These are phyloP conservation scores for Philopotamus ludificatus DNA, from an alignment of 1,140 invertebrate species.

Conservation along the genomic window DNA sequence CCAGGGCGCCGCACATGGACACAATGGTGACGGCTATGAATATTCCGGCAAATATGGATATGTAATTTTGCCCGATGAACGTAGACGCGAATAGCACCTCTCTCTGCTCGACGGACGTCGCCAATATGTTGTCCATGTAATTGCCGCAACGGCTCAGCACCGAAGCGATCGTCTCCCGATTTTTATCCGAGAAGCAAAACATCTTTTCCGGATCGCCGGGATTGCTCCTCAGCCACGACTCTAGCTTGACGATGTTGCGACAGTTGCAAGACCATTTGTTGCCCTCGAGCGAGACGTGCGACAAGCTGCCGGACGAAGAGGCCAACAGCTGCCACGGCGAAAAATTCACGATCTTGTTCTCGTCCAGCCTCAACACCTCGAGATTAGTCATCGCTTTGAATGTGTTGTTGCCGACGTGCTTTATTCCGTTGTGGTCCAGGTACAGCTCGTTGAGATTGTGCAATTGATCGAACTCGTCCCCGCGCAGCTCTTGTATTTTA, in stretches of 20 bases:
- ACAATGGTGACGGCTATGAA: slow-evolving; percentile 71
- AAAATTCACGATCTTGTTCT: slow-evolving; percentile 76
- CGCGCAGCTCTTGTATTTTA: slow-evolving; percentile 68
- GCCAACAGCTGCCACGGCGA: slow-evolving; percentile 68
- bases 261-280: slow-evolving; percentile 77
- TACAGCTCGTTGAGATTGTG: slow-evolving; percentile 78
- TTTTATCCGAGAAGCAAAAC: slow-evolving; percentile 56
- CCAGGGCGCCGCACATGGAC: slow-evolving; percentile 65
- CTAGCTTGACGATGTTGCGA: slow-evolving; percentile 62
- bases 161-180: slow-evolving; percentile 58
- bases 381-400: slow-evolving; percentile 72
- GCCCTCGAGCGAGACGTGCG: slow-evolving; percentile 63
- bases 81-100: slow-evolving; percentile 58
- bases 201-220: slow-evolving; percentile 62
- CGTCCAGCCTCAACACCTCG: slow-evolving; percentile 75
- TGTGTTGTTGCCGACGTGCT: slow-evolving; percentile 72
- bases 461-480: slow-evolving; percentile 72
- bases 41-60: slow-evolving; percentile 71
- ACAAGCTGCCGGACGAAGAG: slow-evolving; percentile 57
- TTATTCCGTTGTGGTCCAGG: slow-evolving; percentile 76
- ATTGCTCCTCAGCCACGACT: slow-evolving; percentile 64
- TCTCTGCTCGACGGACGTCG: slow-evolving; percentile 62
- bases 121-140: slow-evolving; percentile 61
- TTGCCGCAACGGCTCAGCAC: slow-evolving; percentile 63
- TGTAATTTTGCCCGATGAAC: slow-evolving; percentile 59